Evolutionary conservation across 2,113 vertebrate genomes (phyloP).

Genomic region (Lates calcarifer): DNA sequence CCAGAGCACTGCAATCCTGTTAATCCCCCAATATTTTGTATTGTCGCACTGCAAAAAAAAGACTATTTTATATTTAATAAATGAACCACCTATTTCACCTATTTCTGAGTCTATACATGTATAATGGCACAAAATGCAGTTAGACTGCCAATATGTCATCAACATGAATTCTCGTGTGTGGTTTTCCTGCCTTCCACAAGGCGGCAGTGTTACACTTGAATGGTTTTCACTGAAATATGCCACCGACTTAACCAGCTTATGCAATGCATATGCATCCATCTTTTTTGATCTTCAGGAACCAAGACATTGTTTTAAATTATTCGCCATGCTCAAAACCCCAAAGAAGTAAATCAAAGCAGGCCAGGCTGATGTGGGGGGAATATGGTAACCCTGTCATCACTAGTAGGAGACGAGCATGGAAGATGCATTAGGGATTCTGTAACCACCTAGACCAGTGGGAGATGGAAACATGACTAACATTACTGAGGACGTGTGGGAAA

Average conservation of each 20-base stretch:
- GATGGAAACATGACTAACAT: slow-evolving; percentile 32
- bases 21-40: slow-evolving; percentile 71
- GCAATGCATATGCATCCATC: background rate
- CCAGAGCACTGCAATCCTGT: slow-evolving; percentile 63
- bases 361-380: slow-evolving; percentile 13
- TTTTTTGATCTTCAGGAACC: slow-evolving; percentile 34
- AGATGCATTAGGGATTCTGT: slow-evolving; percentile 26
- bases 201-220: slow-evolving; percentile 65
- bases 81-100: slow-evolving; percentile 54
- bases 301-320: slow-evolving; percentile 23
- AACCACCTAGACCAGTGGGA: slow-evolving; percentile 57
- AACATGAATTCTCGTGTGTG: background rate
- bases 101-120: background rate
- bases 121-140: background rate
- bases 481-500: slow-evolving; percentile 60
- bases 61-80: slow-evolving; percentile 81
- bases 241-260: background rate
- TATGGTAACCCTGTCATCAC: slow-evolving; percentile 60
- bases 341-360: slow-evolving; percentile 50
- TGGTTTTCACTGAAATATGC: slow-evolving; percentile 5
- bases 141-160: background rate
- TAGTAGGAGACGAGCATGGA: slow-evolving; percentile 38
- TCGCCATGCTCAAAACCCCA: slow-evolving; percentile 37
- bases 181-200: slow-evolving; percentile 54
- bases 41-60: slow-evolving; percentile 75